phyloP scores from a whole-genome alignment of 2,888 invertebrate genomes.

The Andrena fulva region DNA sequence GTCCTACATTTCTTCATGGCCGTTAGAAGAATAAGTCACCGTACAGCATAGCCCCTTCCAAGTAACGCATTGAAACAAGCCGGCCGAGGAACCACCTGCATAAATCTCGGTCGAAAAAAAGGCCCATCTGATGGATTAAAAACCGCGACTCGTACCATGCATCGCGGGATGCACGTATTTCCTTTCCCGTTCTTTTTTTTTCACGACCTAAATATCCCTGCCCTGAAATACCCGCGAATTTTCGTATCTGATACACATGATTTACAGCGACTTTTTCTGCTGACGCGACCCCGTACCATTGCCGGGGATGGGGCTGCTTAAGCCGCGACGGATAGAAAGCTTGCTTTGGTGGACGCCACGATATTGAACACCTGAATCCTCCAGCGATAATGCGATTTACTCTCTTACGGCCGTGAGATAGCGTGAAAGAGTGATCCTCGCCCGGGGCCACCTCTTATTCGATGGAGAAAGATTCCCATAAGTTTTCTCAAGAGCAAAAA shows the following conservation, averaged over 20 bases:
- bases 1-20: neutral
- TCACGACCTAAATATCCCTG: conserved; percentile 18
- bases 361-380: conserved; percentile 16
- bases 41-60: neutral
- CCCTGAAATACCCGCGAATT: conserved; percentile 1
- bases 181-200: neutral
- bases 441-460: conserved; percentile 35
- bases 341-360: neutral
- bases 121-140: conserved; percentile 11
- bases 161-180: conserved; percentile 11
- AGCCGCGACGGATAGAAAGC: neutral
- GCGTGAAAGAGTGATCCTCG: conserved; percentile 16
- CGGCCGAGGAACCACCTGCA: neutral
- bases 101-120: conserved; percentile 10
- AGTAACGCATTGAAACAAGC: neutral
- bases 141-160: neutral
- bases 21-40: neutral
- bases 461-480: neutral
- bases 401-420: conserved; percentile 28
- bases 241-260: conserved; percentile 14
- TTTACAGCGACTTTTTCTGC: conserved; percentile 23
- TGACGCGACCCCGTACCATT: neutral
- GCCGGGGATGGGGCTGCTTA: neutral
- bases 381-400: conserved; percentile 53
- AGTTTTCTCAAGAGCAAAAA: conserved; percentile 1